Evolutionary conservation across 2,888 invertebrate genomes (phyloP).

Genomic region (Lasioglossum lativentre): DNA sequence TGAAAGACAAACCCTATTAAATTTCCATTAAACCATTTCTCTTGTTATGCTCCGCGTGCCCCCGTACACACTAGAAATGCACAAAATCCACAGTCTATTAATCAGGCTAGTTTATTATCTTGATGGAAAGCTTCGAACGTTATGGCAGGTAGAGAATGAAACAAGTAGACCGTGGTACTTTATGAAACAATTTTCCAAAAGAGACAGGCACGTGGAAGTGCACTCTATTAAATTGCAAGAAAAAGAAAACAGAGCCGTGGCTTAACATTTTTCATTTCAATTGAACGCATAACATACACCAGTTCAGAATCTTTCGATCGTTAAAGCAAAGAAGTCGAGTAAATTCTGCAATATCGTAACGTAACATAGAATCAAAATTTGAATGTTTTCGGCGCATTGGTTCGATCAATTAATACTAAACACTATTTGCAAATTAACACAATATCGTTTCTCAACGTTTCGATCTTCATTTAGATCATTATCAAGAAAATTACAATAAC

Average conservation of each 20-base stretch:
- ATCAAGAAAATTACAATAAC: no score
- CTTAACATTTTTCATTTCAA: background rate
- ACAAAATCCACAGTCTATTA: conserved; percentile 5
- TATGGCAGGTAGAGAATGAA: conserved; percentile 3
- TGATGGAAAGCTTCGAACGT: conserved; percentile 11
- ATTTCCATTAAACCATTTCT: background rate
- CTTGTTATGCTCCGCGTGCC: background rate
- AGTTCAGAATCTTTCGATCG: background rate
- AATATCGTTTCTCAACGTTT: no score
- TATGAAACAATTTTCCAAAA: conserved; percentile 7
- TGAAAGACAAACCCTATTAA: background rate
- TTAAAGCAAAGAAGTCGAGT: background rate
- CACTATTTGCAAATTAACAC: no score
- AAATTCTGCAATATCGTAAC: background rate
- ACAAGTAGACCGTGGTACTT: conserved; percentile 4
- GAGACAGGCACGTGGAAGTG: background rate
- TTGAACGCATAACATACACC: background rate
- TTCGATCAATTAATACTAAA: no score
- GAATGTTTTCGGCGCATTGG: no score
- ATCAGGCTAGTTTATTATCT: conserved; percentile 10
- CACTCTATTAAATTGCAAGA: background rate
- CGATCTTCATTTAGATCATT: no score
- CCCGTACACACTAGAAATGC: background rate
- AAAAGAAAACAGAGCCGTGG: background rate
- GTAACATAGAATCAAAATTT: no score